Percentiles rank a stretch among this genome's conserved stretches.
These are phyloP conservation scores for Centropus unirufus DNA, from an alignment of 2,113 vertebrate species.

Conservation along the genomic window DNA sequence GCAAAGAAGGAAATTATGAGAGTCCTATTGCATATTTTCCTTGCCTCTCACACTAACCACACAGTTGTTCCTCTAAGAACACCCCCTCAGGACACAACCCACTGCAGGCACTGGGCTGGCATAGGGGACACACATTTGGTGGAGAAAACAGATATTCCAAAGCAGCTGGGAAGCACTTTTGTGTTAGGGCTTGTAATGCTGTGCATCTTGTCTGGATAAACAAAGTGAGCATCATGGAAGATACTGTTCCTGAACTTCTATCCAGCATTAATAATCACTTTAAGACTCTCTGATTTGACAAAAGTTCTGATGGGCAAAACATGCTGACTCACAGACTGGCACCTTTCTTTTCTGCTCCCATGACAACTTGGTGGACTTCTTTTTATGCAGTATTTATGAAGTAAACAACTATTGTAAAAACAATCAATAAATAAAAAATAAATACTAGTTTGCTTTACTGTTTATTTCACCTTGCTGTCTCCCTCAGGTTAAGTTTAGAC, in stretches of 20 bases:
- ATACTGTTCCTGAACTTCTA: not conserved
- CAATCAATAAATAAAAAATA: not conserved
- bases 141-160: not conserved
- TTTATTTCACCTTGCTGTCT: not conserved
- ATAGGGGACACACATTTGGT: fast-evolving
- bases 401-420: not conserved
- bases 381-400: not conserved
- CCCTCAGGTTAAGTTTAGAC: not conserved
- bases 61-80: not conserved
- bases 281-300: not conserved
- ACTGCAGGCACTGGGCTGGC: fast-evolving
- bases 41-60: not conserved
- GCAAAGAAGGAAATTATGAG: not conserved
- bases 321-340: not conserved
- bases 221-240: not conserved
- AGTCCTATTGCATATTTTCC: not conserved
- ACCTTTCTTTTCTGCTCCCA: not conserved
- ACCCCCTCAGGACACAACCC: not conserved
- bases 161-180: not conserved
- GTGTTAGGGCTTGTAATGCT: not conserved
- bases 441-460: not conserved
- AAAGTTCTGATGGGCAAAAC: not conserved
- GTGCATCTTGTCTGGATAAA: not conserved
- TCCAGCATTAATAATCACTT: not conserved
- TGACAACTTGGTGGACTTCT: not conserved